These are phyloP conservation scores for Drosophila yooni DNA, from an alignment of 2,888 invertebrate species.

Conservation along the genomic window DNA sequence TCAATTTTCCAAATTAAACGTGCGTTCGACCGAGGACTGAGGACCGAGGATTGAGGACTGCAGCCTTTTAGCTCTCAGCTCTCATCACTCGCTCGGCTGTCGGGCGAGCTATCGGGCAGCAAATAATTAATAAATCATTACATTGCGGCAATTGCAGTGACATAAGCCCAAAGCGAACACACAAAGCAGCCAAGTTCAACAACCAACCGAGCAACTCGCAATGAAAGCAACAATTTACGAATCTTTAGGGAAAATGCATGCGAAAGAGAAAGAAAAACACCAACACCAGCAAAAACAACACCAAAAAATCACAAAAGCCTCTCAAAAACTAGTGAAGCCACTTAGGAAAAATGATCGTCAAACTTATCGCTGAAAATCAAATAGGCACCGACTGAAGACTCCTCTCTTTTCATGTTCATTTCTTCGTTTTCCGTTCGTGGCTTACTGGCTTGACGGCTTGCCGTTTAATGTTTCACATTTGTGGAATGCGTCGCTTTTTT, in stretches of 20 bases:
- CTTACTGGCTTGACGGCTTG: slow-evolving; percentile 62
- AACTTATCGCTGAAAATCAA: slow-evolving; percentile 48
- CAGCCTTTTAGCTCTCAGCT: slow-evolving; percentile 12
- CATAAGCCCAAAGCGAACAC: slow-evolving; percentile 66
- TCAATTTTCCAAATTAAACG: slow-evolving; percentile 66
- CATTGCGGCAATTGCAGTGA: slow-evolving; percentile 63
- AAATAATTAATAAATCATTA: slow-evolving; percentile 73
- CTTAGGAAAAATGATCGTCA: slow-evolving; percentile 59
- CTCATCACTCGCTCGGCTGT: slow-evolving; percentile 8
- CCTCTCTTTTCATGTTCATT: background rate
- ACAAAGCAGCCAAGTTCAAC: slow-evolving; percentile 58
- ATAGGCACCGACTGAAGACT: slow-evolving; percentile 27
- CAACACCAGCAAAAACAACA: slow-evolving; percentile 12
- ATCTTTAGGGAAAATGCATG: slow-evolving; percentile 65
- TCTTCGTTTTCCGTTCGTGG: background rate
- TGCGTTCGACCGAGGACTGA: slow-evolving; percentile 15
- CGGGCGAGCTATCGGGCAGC: background rate
- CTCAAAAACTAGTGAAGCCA: slow-evolving; percentile 45
- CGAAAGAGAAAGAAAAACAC: slow-evolving; percentile 60
- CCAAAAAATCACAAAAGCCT: slow-evolving; percentile 20
- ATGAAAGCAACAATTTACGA: slow-evolving; percentile 38
- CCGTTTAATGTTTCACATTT: slow-evolving; percentile 33
- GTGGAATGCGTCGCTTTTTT: slow-evolving; percentile 43
- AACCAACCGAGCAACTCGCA: slow-evolving; percentile 64
- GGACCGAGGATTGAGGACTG: background rate